These are phyloP conservation scores for Triplophysa yarkandensis DNA, from an alignment of 2,797 vertebrate genomes.

Conservation along the genomic window DNA sequence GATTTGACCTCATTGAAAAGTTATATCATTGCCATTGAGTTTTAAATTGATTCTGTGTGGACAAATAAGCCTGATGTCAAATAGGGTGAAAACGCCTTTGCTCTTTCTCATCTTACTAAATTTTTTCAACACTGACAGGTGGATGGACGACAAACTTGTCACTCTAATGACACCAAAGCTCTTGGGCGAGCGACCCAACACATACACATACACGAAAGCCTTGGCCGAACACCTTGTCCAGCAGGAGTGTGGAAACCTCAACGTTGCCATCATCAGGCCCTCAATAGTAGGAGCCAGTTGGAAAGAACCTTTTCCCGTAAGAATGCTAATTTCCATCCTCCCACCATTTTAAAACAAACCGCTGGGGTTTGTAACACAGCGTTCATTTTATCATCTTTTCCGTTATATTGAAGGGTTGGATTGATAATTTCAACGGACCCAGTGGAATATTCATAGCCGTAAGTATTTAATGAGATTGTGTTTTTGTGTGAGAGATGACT, in stretches of 20 bases:
- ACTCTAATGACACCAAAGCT: conserved; percentile 91
- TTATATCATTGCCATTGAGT: neutral
- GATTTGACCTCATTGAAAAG: neutral
- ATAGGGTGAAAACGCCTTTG: neutral
- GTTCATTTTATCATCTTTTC: conserved; percentile 49
- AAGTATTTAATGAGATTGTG: conserved; percentile 69
- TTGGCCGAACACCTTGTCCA: conserved; percentile 93
- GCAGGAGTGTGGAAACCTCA: conserved; percentile 90
- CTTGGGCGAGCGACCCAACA: conserved; percentile 91
- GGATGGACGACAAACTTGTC: conserved; percentile 96
- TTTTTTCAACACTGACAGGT: conserved; percentile 70
- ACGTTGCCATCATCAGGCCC: conserved; percentile 91
- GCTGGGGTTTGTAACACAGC: conserved; percentile 2
- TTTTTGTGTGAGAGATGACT: neutral
- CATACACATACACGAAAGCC: conserved; percentile 95
- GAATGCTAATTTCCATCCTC: conserved; percentile 58
- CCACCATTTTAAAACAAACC: neutral
- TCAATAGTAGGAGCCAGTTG: conserved; percentile 98
- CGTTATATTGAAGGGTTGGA: conserved; percentile 86
- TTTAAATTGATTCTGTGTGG: neutral
- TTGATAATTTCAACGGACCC: conserved; percentile 98
- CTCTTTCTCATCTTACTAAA: neutral
- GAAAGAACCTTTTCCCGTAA: conserved; percentile 98
- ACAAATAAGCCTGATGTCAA: too few relatives aligned
- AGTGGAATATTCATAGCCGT: conserved; percentile 98